These are phyloP conservation scores for pig (Sus scrofa) DNA, from an alignment of 2,113 vertebrate species.

Conservation along the genomic window T2T-Sscrofa CM000817.6:145093001-145093500, in stretches of 20 bases:
- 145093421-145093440: slow-evolving; percentile 7
- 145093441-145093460: not conserved
- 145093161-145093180: not conserved
- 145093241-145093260: not conserved
- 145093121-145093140: not conserved
- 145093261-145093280: not conserved
- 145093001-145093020: too few species aligned
- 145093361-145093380: not conserved
- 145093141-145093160: not conserved
- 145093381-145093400: not conserved
- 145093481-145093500: not conserved
- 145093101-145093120: not conserved
- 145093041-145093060: too few species aligned
- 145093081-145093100: too few species aligned
- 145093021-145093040: too few species aligned
- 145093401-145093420: slow-evolving; percentile 10
- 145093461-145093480: slow-evolving; percentile 11
- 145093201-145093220: slow-evolving; percentile 24
- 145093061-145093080: too few species aligned
- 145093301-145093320: too few species aligned
- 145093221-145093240: not conserved
- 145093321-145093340: not conserved
- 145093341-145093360: not conserved
- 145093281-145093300: not conserved
- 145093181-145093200: not conserved